A percentile compares a stretch with the other conserved stretches of the same genome.
These are phyloP conservation scores for Microtus richardsoni DNA, from an alignment of 2,113 vertebrate species.

Conservation along the genomic window DNA sequence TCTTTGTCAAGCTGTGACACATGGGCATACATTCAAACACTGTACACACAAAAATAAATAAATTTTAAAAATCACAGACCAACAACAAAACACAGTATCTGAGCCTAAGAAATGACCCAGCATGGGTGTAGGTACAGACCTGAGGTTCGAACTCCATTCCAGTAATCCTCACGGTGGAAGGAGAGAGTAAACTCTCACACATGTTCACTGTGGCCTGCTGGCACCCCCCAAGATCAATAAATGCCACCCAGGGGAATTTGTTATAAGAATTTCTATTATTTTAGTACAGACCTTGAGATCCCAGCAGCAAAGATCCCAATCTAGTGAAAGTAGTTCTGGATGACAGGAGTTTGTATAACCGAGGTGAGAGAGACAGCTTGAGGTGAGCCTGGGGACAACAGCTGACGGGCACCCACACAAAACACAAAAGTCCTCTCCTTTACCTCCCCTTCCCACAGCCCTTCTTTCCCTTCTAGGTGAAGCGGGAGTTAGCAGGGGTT, in stretches of 20 bases:
- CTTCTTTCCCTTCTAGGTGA: constrained; percentile 90
- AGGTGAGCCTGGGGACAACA: neutral
- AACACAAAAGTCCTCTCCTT: neutral
- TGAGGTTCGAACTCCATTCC: neutral
- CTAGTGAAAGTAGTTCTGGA: neutral
- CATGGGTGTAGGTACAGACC: neutral
- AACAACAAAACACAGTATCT: neutral
- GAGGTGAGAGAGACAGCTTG: accelerated
- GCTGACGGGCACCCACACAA: too few species aligned
- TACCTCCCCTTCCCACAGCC: neutral
- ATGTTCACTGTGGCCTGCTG: neutral
- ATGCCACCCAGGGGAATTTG: neutral
- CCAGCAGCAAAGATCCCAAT: neutral
- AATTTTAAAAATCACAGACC: neutral
- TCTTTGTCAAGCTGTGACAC: neutral
- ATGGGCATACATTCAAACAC: neutral
- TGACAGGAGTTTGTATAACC: too few species aligned
- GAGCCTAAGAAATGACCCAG: too few species aligned
- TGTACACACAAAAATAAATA: neutral
- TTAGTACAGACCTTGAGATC: neutral
- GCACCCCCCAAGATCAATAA: neutral
- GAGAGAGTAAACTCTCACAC: neutral
- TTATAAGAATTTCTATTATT: neutral
- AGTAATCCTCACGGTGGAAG: neutral
- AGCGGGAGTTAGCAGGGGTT: constrained; percentile 95